Percentiles rank a stretch among this genome's conserved stretches.
These are phyloP conservation scores for Listronotus oregonensis DNA, from an alignment of 1,140 invertebrate genomes.

Conservation along the genomic window DNA sequence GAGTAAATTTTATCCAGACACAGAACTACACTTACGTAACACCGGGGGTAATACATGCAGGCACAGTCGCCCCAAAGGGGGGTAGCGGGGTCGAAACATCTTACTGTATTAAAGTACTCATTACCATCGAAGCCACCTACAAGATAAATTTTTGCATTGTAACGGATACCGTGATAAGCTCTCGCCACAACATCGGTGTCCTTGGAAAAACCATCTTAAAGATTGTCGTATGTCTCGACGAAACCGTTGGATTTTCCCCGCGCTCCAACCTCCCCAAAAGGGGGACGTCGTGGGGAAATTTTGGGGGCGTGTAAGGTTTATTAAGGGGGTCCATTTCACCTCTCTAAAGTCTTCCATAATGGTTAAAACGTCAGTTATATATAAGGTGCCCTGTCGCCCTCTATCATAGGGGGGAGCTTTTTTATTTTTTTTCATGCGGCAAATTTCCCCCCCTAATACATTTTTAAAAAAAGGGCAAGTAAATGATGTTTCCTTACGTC, in stretches of 20 bases:
- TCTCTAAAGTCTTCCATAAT: slow-evolving; percentile 58
- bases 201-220: slow-evolving; percentile 67
- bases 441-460: slow-evolving; percentile 56
- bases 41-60: slow-evolving; percentile 75
- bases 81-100: slow-evolving; percentile 68
- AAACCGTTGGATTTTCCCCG: slow-evolving; percentile 76
- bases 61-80: slow-evolving; percentile 70
- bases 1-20: slow-evolving; percentile 78
- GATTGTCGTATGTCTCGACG: slow-evolving; percentile 78
- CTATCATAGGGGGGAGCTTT: slow-evolving; percentile 57
- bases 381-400: slow-evolving; percentile 56
- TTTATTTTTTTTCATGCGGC: slow-evolving; percentile 28
- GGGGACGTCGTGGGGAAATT: slow-evolving; percentile 71
- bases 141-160: slow-evolving; percentile 64
- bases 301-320: slow-evolving; percentile 63
- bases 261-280: slow-evolving; percentile 80
- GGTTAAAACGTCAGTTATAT: slow-evolving; percentile 40
- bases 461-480: too few relatives aligned
- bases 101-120: slow-evolving; percentile 72
- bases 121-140: slow-evolving; percentile 75
- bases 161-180: slow-evolving; percentile 74
- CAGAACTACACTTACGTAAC: slow-evolving; percentile 78
- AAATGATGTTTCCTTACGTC: too few relatives aligned
- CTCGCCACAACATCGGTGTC: slow-evolving; percentile 67
- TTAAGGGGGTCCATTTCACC: slow-evolving; percentile 57